These are phyloP conservation scores for Leistus spinibarbis DNA, from an alignment of 2,888 invertebrate genomes.

Conservation along the genomic window DNA sequence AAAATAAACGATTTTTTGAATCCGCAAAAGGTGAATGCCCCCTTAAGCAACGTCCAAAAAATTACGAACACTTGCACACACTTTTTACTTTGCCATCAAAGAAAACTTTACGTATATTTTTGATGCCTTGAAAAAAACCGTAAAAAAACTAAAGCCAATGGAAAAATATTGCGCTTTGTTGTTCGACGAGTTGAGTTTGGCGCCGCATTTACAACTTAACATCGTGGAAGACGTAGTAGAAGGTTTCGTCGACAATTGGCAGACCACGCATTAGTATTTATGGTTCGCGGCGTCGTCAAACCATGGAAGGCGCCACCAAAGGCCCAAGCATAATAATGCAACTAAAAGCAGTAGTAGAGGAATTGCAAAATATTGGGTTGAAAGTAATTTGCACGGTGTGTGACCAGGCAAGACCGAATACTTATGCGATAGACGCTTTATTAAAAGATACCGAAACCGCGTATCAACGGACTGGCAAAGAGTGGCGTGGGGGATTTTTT, in stretches of 20 bases:
- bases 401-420: slow-evolving; percentile 5
- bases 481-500: background rate
- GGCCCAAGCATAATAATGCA: background rate
- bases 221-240: slow-evolving; percentile 1
- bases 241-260: slow-evolving; percentile 29
- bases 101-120: slow-evolving; percentile 27
- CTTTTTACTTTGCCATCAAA: slow-evolving; percentile 35
- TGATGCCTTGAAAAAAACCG: slow-evolving; percentile 22
- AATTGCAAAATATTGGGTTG: background rate
- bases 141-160: slow-evolving; percentile 1
- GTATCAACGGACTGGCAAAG: background rate
- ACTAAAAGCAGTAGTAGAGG: background rate
- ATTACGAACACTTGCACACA: slow-evolving; percentile 2
- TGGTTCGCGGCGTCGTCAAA: slow-evolving; percentile 34
- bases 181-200: slow-evolving; percentile 35
- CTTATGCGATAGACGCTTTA: background rate
- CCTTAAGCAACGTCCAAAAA: background rate
- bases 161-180: slow-evolving; percentile 21
- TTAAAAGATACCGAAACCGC: background rate
- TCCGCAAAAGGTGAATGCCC: too few species aligned
- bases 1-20: too few species aligned
- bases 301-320: slow-evolving; percentile 21
- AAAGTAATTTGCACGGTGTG: slow-evolving; percentile 8
- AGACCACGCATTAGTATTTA: slow-evolving; percentile 40
- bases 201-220: slow-evolving; percentile 23